Percentiles rank a stretch among this genome's conserved stretches.
phyloP scores from a whole-genome alignment of 2,113 vertebrate genomes.

The Corapipo altera region DNA sequence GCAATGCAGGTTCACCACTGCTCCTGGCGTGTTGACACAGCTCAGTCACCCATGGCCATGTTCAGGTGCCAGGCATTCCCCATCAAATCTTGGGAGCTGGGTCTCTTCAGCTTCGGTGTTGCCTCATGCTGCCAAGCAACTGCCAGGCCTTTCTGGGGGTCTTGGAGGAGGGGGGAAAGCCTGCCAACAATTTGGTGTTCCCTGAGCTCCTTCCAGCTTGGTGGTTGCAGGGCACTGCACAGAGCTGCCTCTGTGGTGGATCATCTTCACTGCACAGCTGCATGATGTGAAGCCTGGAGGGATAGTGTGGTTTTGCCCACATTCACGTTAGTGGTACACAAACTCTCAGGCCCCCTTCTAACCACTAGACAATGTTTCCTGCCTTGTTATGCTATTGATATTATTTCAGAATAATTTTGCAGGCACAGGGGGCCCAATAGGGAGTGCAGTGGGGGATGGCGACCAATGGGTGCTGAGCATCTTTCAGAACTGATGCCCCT shows the following conservation, averaged over 20 bases:
- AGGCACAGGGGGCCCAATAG: background rate
- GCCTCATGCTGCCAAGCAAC: background rate
- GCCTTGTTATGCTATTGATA: conserved; percentile 12
- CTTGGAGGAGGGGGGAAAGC: accelerated
- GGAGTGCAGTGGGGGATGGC: background rate
- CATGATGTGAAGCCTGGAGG: background rate
- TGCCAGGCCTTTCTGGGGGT: background rate
- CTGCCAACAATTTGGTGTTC: background rate
- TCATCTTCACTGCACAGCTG: conserved; percentile 7
- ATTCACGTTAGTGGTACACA: background rate
- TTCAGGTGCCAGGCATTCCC: background rate
- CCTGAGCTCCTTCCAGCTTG: background rate
- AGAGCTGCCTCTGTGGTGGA: background rate
- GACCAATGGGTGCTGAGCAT: conserved; percentile 51
- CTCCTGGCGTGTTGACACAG: accelerated
- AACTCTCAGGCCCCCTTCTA: background rate
- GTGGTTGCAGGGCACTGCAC: background rate
- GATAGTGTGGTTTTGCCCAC: conserved; percentile 39
- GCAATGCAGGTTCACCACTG: accelerated
- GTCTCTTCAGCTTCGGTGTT: accelerated
- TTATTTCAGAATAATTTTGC: conserved; percentile 24
- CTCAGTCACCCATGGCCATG: accelerated
- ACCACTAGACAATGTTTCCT: conserved; percentile 57
- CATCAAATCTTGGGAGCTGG: accelerated
- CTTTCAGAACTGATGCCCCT: conserved; percentile 52